A percentile compares a stretch with the other conserved stretches of the same genome.
These are phyloP conservation scores for Actias luna DNA, from an alignment of 2,888 invertebrate species.

Conservation along the genomic window DNA sequence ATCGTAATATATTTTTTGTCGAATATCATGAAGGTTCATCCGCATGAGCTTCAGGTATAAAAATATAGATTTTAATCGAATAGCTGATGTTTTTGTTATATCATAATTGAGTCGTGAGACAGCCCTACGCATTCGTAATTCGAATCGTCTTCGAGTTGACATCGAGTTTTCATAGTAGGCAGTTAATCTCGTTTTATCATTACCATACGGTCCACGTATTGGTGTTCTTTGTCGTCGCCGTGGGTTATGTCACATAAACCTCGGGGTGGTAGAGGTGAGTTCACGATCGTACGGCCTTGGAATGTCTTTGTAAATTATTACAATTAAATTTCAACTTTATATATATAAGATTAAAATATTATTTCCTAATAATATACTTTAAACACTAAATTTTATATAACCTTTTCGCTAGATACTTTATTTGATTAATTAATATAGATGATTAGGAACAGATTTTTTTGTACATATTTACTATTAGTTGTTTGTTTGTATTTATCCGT, in stretches of 20 bases:
- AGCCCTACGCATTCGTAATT: conserved; percentile 35
- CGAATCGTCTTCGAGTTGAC: conserved; percentile 47
- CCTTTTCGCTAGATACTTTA: too few relatives aligned
- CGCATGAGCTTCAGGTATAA: too few relatives aligned
- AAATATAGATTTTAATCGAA: too few relatives aligned
- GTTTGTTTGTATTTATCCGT: too few relatives aligned
- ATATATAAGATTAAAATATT: neutral
- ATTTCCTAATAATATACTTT: neutral
- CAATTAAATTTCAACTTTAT: conserved; percentile 5
- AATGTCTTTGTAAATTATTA: conserved; percentile 14
- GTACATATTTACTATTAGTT: too few relatives aligned
- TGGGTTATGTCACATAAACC: conserved; percentile 42
- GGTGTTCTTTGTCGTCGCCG: conserved; percentile 32
- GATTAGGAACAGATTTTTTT: too few relatives aligned
- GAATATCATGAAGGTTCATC: too few relatives aligned
- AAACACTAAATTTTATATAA: too few relatives aligned
- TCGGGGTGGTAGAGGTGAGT: conserved; percentile 26
- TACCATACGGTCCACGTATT: conserved; percentile 38
- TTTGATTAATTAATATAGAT: too few relatives aligned
- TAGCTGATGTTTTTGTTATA: neutral
- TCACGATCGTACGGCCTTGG: conserved; percentile 23
- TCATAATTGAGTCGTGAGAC: neutral
- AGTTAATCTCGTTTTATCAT: conserved; percentile 46
- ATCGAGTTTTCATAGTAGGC: conserved; percentile 48
- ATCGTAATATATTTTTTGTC: too few relatives aligned